Evolutionary conservation across 2,113 vertebrate species (phyloP), one percentile per base, ranked within the genome.

Genomic region (Herpetotheres cachinnans): DNA sequence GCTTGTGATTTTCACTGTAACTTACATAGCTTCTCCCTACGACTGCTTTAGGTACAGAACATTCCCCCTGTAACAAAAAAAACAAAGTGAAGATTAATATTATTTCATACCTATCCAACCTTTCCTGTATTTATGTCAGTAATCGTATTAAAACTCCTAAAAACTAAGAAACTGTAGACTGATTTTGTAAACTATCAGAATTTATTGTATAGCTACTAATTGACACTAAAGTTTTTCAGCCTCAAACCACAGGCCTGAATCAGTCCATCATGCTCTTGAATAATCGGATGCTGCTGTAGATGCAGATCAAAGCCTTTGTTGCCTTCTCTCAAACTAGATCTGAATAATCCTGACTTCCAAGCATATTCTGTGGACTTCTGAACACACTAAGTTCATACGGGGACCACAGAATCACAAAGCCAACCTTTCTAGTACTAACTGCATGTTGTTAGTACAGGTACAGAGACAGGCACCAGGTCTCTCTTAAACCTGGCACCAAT

Each of bases 31-130:
- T 73, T 72, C 17, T 50, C 27, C 6, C 7, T 8, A 1, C 4
- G 7, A 15, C 12, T 76, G 30, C 30, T 52, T 66, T 56, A 40
- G 7, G 9, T 5, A 63, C 25, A 42, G 9, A 72, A 38, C 54
- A 32, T 21, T 46, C 7, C 6, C 2, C 8, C n/a, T 54, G 4
- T 30, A 65, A n/a, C 4, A 52, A 63, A 36, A 44, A 76, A 26
- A 32, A 8, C 15, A 3, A 36, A 1, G 0, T 7, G 9, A 30
- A 22, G 2, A 5, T 29, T 0, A 32, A 14, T 22, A 11, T 16
- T 32, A 34, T 58, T 40, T 56, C 13, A 20, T 2, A 29, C 1
- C 3, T 67, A 7, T 18, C 5, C 2, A 4, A 5, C 12, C 3
- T 66, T 66, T 85, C 6, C 24, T 56, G 4, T 34, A 25, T 49